These are phyloP conservation scores for Cerceris ruficornis DNA, from an alignment of 2,888 invertebrate species.

Conservation along the genomic window DNA sequence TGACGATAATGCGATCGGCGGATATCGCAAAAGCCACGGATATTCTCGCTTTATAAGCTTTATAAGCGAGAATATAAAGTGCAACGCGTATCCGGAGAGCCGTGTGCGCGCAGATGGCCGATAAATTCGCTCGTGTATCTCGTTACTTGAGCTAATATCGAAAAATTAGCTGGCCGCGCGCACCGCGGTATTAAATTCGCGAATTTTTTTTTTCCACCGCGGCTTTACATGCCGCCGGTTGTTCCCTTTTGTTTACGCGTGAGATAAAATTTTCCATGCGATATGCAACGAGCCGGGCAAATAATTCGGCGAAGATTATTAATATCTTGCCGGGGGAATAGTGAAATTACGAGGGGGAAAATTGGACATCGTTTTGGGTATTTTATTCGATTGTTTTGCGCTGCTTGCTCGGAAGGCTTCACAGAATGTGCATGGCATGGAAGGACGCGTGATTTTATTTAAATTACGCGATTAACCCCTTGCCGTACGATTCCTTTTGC, in stretches of 20 bases:
- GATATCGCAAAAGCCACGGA: slow-evolving; percentile 2
- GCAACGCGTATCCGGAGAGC: neutral
- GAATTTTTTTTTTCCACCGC: neutral
- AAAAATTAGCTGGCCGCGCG: neutral
- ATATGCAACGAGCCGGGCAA: no score
- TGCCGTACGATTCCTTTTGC: no score
- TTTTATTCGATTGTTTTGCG: no score
- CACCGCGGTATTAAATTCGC: neutral
- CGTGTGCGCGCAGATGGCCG: slow-evolving; percentile 18
- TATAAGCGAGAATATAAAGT: slow-evolving; percentile 5
- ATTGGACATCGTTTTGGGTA: no score
- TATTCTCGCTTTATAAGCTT: slow-evolving; percentile 4
- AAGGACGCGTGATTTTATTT: no score
- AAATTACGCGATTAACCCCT: no score
- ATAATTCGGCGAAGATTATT: no score
- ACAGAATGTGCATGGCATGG: no score
- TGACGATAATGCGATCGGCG: neutral
- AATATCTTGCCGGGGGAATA: no score
- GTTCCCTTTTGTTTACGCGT: neutral
- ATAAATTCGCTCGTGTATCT: slow-evolving; percentile 24
- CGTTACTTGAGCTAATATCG: neutral
- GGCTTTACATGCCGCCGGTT: neutral
- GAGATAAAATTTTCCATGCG: neutral
- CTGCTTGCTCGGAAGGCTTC: no score
- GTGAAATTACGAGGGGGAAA: no score